Conservation (phyloP, 2,888 invertebrate species). For the Aplocera efformata region DNA sequence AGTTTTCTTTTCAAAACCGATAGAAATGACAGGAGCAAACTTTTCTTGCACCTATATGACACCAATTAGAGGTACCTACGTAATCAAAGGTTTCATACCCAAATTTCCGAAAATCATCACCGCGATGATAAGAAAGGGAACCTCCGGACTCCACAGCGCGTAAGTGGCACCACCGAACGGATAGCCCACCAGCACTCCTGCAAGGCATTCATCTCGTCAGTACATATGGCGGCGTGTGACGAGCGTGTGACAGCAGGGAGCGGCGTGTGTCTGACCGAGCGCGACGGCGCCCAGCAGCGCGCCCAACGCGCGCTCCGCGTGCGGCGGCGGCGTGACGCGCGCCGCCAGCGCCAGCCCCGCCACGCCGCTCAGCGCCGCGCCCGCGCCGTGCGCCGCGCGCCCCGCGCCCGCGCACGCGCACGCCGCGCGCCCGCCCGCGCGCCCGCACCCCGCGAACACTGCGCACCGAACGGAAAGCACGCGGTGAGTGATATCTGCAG, state of each 20-base stretch:
- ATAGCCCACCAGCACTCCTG: conserved; percentile 71
- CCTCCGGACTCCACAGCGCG: conserved; percentile 53
- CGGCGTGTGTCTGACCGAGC: conserved; percentile 41
- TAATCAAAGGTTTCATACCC: conserved; percentile 44
- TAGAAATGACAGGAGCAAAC: too few relatives aligned
- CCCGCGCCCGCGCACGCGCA: conserved; percentile 38
- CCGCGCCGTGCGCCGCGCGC: conserved; percentile 55
- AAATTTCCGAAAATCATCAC: conserved; percentile 47
- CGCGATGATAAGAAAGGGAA: conserved; percentile 60
- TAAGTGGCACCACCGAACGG: conserved; percentile 64
- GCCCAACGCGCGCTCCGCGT: conserved; percentile 44
- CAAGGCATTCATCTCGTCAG: background rate
- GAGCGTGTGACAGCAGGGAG: too few relatives aligned
- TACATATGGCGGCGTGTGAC: too few relatives aligned
- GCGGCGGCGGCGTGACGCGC: conserved; percentile 37
- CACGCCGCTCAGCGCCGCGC: conserved; percentile 56
- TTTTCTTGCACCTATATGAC: too few relatives aligned
- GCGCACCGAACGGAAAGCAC: background rate
- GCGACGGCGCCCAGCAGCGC: conserved; percentile 66
- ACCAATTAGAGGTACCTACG: too few relatives aligned
- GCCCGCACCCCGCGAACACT: conserved; percentile 23
- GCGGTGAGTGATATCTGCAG: too few relatives aligned
- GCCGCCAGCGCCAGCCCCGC: conserved; percentile 58
- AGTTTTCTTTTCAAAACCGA: too few relatives aligned
- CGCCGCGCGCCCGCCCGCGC: conserved; percentile 21